phyloP scores from a whole-genome alignment of 2,888 invertebrate genomes.

The Microctonus hyperodae region DNA sequence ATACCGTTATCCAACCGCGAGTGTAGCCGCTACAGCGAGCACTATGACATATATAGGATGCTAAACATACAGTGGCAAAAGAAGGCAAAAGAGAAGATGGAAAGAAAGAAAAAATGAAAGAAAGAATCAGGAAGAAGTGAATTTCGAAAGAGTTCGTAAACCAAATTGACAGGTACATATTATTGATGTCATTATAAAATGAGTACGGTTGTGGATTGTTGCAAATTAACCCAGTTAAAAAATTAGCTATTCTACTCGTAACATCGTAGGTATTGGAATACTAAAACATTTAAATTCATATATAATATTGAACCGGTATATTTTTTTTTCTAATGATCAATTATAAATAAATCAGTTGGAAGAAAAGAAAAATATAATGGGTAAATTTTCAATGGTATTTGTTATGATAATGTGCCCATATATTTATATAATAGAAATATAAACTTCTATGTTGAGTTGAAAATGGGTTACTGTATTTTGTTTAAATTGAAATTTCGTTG shows the following conservation, averaged over 20 bases:
- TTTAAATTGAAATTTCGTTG: not conserved
- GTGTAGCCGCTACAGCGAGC: conserved; percentile 32
- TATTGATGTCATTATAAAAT: conserved; percentile 5
- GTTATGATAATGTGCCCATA: not conserved
- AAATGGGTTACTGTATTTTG: not conserved
- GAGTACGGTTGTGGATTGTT: not conserved
- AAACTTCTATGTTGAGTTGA: not conserved
- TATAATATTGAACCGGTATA: not conserved
- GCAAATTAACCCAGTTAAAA: not conserved
- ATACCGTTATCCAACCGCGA: conserved; percentile 51
- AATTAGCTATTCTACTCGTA: not conserved
- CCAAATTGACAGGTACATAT: not conserved
- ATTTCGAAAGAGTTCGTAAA: conserved; percentile 1
- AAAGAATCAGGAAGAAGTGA: conserved; percentile 23
- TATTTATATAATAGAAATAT: not conserved
- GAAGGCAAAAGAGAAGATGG: conserved; percentile 27
- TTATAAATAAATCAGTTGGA: not conserved
- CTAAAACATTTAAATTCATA: not conserved
- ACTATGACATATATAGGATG: conserved; percentile 45
- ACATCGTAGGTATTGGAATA: not conserved
- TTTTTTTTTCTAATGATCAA: not conserved
- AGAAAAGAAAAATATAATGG: not conserved
- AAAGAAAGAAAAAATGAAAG: conserved; percentile 3
- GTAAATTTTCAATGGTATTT: not conserved
- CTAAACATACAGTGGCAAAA: conserved; percentile 35